Evolutionary conservation across 1,140 invertebrate species (phyloP), one percentile per base, ranked within the genome.

Genomic region (Zaprionus ghesquierei): DNA sequence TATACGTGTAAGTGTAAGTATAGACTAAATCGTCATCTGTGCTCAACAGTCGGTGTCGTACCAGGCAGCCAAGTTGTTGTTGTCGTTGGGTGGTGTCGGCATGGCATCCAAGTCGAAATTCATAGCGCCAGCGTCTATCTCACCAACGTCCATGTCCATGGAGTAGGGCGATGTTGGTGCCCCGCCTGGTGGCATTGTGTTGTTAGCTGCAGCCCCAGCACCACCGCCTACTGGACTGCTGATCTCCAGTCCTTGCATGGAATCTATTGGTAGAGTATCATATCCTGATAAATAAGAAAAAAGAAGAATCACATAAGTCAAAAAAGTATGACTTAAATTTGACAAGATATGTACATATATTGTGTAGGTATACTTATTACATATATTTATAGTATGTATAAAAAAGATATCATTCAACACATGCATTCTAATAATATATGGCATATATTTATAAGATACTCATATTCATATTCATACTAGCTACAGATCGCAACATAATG

Each of bases 201-300:
- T 79, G 46, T 73, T 77, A 54, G 76, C 62, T 66, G 64, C 65
- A 55, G 71, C 69, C 59, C 64, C 73, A 27, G 63, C 80, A 44
- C 84, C 77, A 41, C 82, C 82, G 93, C 90, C 90, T 70, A 91
- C 94, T 50, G 94, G 93, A 75, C 94, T 95, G 81, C 96, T 97
- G 90, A 98, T 96, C 90, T 98, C 97, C 81, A 98, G 93, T 73
- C 97, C 97, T 94, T 98, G 97, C 97, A 98, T 97, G 65, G 96
- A 97, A 93, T 98, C 97, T 96, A 98, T 96, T 94, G 97, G 98
- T 95, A 98, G 96, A 95, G 97, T 96, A 94, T 98, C 97, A 96
- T 98, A 98, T 94, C 97, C 97, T 97, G 75, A 38, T 12, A 1
- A 75, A 56, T 50, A 18, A 64, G 8, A 56, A 38, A 53, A 55